phyloP scores from a whole-genome alignment of 2,797 vertebrate species.

The Acanthopagrus latus region DNA sequence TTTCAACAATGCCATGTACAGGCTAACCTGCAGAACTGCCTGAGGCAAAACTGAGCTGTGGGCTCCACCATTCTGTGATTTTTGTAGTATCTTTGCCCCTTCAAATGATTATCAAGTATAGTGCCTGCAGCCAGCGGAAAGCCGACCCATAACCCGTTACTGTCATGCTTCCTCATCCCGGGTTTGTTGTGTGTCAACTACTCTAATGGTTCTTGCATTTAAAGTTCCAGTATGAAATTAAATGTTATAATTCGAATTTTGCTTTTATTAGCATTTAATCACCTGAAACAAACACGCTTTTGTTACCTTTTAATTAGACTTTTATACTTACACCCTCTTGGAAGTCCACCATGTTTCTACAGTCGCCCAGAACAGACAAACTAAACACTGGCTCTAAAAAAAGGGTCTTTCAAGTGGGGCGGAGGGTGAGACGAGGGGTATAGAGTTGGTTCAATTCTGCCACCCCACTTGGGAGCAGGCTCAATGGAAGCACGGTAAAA shows the following conservation, averaged over 20 bases:
- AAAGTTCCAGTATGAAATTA: too few species aligned
- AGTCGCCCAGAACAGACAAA: too few species aligned
- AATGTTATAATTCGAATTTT: too few species aligned
- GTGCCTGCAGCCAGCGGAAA: constrained; percentile 4
- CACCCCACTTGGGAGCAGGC: background rate
- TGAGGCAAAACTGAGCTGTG: background rate
- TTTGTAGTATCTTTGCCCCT: background rate
- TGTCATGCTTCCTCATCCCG: background rate
- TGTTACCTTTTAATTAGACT: too few species aligned
- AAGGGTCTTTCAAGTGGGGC: too few species aligned
- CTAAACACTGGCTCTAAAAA: too few species aligned
- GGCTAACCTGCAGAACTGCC: background rate
- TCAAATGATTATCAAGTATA: constrained; percentile 20
- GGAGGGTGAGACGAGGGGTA: too few species aligned
- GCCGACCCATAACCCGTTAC: background rate
- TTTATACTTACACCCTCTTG: too few species aligned
- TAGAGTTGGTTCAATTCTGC: too few species aligned
- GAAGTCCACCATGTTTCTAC: too few species aligned
- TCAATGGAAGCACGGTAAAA: background rate
- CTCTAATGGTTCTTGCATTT: background rate
- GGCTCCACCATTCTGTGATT: background rate
- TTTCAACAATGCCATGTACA: background rate
- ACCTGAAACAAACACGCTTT: too few species aligned
- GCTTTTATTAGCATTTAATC: too few species aligned
- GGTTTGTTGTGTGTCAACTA: background rate